Evolutionary conservation across 1,140 invertebrate species (phyloP).

Genomic region (Magallana ariakensis): DNA sequence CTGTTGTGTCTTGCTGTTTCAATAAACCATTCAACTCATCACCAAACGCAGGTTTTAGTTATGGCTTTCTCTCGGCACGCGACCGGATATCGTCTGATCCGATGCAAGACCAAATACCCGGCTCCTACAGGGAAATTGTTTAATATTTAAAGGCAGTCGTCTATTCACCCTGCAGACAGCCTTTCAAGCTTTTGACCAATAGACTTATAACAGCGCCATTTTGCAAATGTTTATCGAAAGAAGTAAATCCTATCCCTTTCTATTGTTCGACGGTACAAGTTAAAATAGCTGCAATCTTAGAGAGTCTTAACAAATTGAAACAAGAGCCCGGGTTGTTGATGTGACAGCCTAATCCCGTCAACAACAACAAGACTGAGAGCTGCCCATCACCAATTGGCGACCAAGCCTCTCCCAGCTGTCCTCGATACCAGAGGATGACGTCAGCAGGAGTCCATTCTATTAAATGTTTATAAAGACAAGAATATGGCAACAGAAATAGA

Average conservation of each 20-base stretch:
- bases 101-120: background rate
- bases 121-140: background rate
- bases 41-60: background rate
- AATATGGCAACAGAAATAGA: slow-evolving; percentile 25
- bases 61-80: background rate
- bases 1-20: background rate
- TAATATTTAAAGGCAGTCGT: background rate
- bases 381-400: background rate
- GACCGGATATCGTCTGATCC: slow-evolving; percentile 25
- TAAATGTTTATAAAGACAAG: slow-evolving; percentile 15
- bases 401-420: background rate
- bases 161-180: background rate
- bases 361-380: background rate
- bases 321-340: background rate
- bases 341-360: slow-evolving; percentile 19
- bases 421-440: background rate
- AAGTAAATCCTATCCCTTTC: too few relatives aligned
- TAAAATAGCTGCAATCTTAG: background rate
- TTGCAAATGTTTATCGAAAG: too few relatives aligned
- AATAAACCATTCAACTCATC: slow-evolving; percentile 5
- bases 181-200: background rate
- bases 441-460: slow-evolving; percentile 5
- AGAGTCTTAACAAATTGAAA: slow-evolving; percentile 1
- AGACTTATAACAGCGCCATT: too few relatives aligned
- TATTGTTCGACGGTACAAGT: too few relatives aligned